Evolutionary conservation across 2,113 vertebrate genomes (phyloP), one percentile per base, ranked within the genome.

Genomic region (Peromyscus polionotus): DNA sequence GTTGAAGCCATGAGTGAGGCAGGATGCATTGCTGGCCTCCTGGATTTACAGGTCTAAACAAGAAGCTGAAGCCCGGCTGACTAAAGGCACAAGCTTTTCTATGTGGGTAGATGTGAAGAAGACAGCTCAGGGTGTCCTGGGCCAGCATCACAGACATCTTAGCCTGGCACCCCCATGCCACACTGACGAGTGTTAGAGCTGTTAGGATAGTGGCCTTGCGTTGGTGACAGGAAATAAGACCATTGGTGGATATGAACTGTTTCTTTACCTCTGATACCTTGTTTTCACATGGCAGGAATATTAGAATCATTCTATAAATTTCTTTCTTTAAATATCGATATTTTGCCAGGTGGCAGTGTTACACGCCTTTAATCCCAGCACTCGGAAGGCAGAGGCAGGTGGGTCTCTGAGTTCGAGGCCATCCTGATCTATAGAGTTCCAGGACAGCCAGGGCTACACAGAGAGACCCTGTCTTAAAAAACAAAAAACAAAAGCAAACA

Each of bases 231-330:
- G 94, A 87, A 97, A 88, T 31, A n/a, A 96, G 39, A 45, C 87
- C 14, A 2, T 95, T 83, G 59, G 36, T 90, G 61, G 51, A 28
- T 61, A 12, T 33, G 88, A 88, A 68, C 75, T 70, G 7, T 94
- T 96, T 94, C 17, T 45, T 86, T 83, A 54, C 77, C 39, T 20
- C 83, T 65, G 85, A n/a, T 28, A 61, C 45, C 16, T 76, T 93
- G 59, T 79, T 97, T 96, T 95, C 45, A 87, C 9, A n/a, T 36
- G 39, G n/a, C 57, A 85, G 94, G 39, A 90, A 54, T 54, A 72
- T 67, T 73, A 93, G 45, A 6, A 24, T 94, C 13, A 16, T 68
- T 76, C 57, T 90, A 16, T n/a, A 73, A 77, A 3, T 33, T 68
- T 76, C 19, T 81, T 92, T 61, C 91, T 85, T 84, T 85, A 76